Conservation (phyloP, 2,113 vertebrate species). For the Erythrocercus mccallii region DNA sequence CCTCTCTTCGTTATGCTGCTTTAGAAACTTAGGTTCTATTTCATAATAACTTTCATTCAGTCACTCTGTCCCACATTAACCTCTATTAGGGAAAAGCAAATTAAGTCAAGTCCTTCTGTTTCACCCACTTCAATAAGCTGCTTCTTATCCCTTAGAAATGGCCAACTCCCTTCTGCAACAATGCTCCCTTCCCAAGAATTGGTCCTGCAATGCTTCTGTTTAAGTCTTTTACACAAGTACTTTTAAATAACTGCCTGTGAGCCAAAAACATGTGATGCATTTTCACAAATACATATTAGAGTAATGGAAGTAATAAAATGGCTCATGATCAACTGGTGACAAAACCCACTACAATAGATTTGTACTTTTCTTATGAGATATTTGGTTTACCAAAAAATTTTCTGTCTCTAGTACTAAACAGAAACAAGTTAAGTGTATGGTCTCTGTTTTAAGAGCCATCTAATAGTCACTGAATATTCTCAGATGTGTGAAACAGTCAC, state of each 20-base stretch:
- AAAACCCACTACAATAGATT: neutral
- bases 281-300: neutral
- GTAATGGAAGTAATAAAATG: neutral
- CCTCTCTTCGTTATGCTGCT: neutral
- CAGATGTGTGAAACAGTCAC: neutral
- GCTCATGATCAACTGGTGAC: neutral
- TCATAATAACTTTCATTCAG: neutral
- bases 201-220: neutral
- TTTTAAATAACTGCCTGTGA: neutral
- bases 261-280: neutral
- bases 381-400: neutral
- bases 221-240: neutral
- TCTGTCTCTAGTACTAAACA: neutral
- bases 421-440: neutral
- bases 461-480: neutral
- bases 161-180: neutral
- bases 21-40: neutral
- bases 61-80: neutral
- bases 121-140: neutral
- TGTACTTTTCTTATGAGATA: neutral
- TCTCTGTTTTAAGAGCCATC: neutral
- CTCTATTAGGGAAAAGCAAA: neutral
- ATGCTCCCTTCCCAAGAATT: neutral
- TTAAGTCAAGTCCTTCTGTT: neutral
- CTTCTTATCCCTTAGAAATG: neutral